Evolutionary conservation across 2,888 invertebrate species (phyloP).

Genomic region (Merodon equestris): DNA sequence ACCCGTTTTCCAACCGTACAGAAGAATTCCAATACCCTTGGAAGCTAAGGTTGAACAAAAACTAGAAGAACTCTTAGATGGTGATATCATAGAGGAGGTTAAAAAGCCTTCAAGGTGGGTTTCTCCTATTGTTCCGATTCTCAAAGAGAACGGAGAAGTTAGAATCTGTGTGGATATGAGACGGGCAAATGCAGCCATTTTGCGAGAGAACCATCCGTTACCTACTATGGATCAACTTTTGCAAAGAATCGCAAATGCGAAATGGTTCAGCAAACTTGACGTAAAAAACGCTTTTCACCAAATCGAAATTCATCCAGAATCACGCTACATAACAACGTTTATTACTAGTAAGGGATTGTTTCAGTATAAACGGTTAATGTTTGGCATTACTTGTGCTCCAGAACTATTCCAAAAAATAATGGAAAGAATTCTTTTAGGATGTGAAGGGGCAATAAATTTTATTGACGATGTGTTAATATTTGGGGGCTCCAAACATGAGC

Average conservation of each 20-base stretch:
- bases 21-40: constrained; percentile 24
- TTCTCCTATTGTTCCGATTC: constrained; percentile 33
- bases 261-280: constrained; percentile 72
- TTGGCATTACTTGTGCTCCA: constrained; percentile 77
- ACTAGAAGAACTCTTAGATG: constrained; percentile 32
- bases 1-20: constrained; percentile 20
- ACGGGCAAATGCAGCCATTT: constrained; percentile 40
- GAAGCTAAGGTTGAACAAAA: constrained; percentile 32
- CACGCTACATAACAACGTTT: constrained; percentile 73
- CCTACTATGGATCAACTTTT: too few species aligned
- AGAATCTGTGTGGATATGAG: constrained; percentile 44
- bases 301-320: constrained; percentile 71
- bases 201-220: constrained; percentile 44
- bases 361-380: constrained; percentile 76
- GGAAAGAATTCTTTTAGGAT: constrained; percentile 72
- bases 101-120: constrained; percentile 29
- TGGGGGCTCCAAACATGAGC: constrained; percentile 29
- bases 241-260: too few species aligned
- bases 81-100: constrained; percentile 30
- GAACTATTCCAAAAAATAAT: constrained; percentile 78
- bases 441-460: constrained; percentile 73
- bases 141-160: constrained; percentile 32
- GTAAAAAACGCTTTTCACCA: constrained; percentile 75
- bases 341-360: constrained; percentile 74
- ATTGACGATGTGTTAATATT: constrained; percentile 75